Evolutionary conservation across 1,140 invertebrate species (phyloP).

Genomic region (Diachasma alloeum): DNA sequence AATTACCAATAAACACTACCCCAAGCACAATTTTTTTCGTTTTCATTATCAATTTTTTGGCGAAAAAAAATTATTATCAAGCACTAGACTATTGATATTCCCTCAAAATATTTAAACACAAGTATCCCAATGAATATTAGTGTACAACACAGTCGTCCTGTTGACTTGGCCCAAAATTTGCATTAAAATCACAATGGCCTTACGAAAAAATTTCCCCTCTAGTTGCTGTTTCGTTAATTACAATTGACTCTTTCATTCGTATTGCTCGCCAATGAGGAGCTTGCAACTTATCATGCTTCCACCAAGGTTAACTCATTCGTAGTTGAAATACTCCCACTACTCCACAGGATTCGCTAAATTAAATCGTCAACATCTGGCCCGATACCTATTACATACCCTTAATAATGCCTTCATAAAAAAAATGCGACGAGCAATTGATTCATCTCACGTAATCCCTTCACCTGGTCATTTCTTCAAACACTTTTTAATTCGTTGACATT

Average conservation of each 20-base stretch:
- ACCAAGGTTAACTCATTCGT: background rate
- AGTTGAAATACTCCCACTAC: background rate
- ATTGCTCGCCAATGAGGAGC: background rate
- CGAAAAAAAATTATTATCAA: background rate
- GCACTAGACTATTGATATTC: background rate
- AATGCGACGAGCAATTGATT: background rate
- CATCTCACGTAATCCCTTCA: background rate
- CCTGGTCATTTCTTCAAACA: background rate
- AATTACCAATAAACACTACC: background rate
- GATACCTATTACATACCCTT: background rate
- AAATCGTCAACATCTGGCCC: constrained; percentile 20
- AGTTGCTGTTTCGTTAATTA: background rate
- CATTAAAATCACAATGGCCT: background rate
- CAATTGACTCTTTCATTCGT: background rate
- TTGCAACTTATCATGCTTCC: background rate
- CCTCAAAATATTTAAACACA: background rate
- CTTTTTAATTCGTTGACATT: background rate
- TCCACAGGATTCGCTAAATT: constrained; percentile 5
- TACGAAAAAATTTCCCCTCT: background rate
- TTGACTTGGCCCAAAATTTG: background rate
- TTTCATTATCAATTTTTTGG: background rate
- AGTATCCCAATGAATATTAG: background rate
- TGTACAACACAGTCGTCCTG: background rate
- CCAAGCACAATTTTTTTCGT: background rate
- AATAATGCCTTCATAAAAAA: background rate